Conservation (phyloP, 2,888 invertebrate species). For the Dicycla oo region DNA sequence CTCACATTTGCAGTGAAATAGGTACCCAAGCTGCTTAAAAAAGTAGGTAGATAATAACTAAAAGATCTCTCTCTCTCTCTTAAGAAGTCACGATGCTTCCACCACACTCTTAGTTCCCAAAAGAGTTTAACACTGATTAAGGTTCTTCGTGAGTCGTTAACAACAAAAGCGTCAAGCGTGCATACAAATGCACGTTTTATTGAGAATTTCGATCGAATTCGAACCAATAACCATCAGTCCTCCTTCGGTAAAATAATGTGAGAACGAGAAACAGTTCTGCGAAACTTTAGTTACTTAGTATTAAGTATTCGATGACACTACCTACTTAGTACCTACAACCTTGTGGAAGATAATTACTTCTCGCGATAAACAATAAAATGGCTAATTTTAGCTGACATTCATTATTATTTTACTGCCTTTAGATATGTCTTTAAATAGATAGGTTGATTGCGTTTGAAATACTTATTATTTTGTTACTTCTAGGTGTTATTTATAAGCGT, state of each 20-base stretch:
- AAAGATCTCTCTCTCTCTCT: neutral
- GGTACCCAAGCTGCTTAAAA: neutral
- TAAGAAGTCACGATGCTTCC: conserved; percentile 17
- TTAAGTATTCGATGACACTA: conserved; percentile 45
- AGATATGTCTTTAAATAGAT: conserved; percentile 1
- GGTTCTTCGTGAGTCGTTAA: conserved; percentile 41
- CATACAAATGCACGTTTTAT: conserved; percentile 54
- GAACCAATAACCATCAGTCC: conserved; percentile 51
- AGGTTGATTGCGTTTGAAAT: neutral
- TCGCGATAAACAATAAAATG: conserved; percentile 40
- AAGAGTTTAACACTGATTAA: conserved; percentile 27
- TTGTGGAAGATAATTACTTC: conserved; percentile 57
- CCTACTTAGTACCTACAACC: conserved; percentile 51
- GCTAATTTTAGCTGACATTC: conserved; percentile 39
- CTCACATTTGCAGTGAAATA: neutral
- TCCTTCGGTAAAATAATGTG: conserved; percentile 50
- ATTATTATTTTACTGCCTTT: conserved; percentile 14
- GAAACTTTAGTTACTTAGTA: conserved; percentile 15
- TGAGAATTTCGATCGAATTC: conserved; percentile 35
- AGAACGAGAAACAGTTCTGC: conserved; percentile 44
- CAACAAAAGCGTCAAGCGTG: conserved; percentile 29
- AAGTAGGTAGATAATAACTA: neutral
- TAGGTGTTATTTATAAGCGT: no score
- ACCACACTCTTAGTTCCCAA: conserved; percentile 13
- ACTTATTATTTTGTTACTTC: neutral